phyloP scores from a whole-genome alignment of 1,140 invertebrate species.

The Andrena cerasifolii region DNA sequence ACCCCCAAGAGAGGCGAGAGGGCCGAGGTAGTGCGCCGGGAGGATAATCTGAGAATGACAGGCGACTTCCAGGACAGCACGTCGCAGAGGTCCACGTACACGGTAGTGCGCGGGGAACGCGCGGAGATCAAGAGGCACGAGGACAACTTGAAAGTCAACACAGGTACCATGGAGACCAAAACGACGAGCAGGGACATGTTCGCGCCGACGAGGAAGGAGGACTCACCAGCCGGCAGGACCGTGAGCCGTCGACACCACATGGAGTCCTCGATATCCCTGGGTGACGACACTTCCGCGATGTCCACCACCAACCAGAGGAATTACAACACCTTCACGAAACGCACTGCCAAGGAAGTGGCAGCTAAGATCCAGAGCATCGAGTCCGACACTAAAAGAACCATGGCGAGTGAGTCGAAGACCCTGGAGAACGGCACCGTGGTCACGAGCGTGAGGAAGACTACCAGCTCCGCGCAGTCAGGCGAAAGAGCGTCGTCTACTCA shows the following conservation, averaged over 20 bases:
- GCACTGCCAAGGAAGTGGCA: slow-evolving; percentile 72
- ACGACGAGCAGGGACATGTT: slow-evolving; percentile 82
- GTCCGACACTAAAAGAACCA: slow-evolving; percentile 55
- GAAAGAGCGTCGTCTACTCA: slow-evolving; percentile 37
- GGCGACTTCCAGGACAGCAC: slow-evolving; percentile 81
- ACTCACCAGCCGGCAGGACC: slow-evolving; percentile 54
- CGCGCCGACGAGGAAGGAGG: slow-evolving; percentile 77
- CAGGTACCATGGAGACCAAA: slow-evolving; percentile 82
- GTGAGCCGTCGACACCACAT: slow-evolving; percentile 83
- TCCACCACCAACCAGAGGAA: slow-evolving; percentile 85
- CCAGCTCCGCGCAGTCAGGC: slow-evolving; percentile 71
- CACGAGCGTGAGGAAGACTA: slow-evolving; percentile 79
- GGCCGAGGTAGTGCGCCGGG: slow-evolving; percentile 73
- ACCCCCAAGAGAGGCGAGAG: slow-evolving; percentile 72
- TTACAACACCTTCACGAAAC: slow-evolving; percentile 84
- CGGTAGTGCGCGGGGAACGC: slow-evolving; percentile 81
- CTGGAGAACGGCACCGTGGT: slow-evolving; percentile 83
- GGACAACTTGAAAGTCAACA: slow-evolving; percentile 82
- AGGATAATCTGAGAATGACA: slow-evolving; percentile 83
- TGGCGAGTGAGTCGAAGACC: slow-evolving; percentile 75
- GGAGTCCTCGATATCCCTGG: slow-evolving; percentile 86
- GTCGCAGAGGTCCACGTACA: slow-evolving; percentile 80
- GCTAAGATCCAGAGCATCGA: slow-evolving; percentile 66
- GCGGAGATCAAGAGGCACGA: slow-evolving; percentile 83
- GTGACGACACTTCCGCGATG: slow-evolving; percentile 82